Evolutionary conservation across 2,797 vertebrate genomes (phyloP).

Genomic region (Manis javanica): DNA sequence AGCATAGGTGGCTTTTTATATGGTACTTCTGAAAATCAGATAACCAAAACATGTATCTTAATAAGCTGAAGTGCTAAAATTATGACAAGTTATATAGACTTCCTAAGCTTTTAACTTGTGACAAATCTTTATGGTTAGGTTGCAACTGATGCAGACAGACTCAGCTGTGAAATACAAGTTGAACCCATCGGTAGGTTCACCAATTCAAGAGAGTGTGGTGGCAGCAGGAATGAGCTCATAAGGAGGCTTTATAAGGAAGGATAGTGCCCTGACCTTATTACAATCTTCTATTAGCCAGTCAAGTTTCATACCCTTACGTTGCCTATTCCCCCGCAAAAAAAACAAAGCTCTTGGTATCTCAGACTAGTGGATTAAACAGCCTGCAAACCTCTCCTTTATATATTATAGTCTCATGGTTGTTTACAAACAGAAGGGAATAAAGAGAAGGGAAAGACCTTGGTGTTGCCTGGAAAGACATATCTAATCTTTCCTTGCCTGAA

Average conservation of each 20-base stretch:
- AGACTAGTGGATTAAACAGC: background rate
- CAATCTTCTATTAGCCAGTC: background rate
- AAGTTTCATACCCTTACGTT: background rate
- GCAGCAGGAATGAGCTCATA: conserved; percentile 22
- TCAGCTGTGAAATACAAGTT: background rate
- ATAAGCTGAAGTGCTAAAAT: conserved; percentile 66
- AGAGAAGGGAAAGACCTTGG: background rate
- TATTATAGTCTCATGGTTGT: background rate
- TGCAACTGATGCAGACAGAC: background rate
- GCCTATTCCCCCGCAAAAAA: background rate
- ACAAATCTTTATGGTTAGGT: background rate
- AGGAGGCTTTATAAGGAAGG: background rate
- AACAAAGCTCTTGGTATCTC: background rate
- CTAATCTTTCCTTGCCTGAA: background rate
- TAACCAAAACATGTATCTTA: conserved; percentile 59
- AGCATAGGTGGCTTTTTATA: conserved; percentile 66
- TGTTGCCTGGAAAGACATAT: background rate
- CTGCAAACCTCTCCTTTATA: background rate
- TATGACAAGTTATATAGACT: conserved; percentile 62
- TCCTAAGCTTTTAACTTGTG: conserved; percentile 48
- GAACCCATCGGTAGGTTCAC: background rate
- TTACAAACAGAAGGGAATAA: background rate
- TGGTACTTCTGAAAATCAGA: conserved; percentile 61
- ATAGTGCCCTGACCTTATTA: background rate
- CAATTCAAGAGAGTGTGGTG: background rate